phyloP scores from a whole-genome alignment of 1,140 invertebrate genomes.

The Phenacoccus solenopsis region DNA sequence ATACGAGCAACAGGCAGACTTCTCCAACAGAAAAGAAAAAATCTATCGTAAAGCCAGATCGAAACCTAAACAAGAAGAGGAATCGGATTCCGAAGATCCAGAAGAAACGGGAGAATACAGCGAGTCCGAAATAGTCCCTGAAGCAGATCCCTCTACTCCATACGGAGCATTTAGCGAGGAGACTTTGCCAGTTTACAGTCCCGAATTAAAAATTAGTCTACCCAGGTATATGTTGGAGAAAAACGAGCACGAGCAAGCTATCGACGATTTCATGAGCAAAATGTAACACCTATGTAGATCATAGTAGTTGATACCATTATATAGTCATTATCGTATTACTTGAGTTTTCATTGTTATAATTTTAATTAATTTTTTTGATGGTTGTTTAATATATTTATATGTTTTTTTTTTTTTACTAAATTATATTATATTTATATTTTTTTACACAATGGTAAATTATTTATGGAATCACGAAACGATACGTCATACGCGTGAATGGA shows the following conservation, averaged over 20 bases:
- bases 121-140: background rate
- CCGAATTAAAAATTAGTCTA: constrained; percentile 44
- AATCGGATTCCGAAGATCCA: background rate
- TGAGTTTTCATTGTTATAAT: background rate
- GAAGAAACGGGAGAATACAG: background rate
- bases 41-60: background rate
- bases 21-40: background rate
- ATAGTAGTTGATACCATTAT: too few relatives aligned
- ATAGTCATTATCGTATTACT: background rate
- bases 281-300: background rate
- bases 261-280: constrained; percentile 36
- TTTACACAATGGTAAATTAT: too few relatives aligned
- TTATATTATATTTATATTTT: background rate
- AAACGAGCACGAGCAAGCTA: constrained; percentile 49
- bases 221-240: constrained; percentile 52
- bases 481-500: background rate
- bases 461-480: background rate
- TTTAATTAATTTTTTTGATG: too few relatives aligned
- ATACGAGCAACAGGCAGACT: background rate
- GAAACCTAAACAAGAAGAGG: background rate
- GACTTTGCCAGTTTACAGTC: constrained; percentile 47
- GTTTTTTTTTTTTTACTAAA: background rate
- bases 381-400: too few relatives aligned
- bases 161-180: constrained; percentile 41
- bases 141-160: constrained; percentile 28